Conservation (phyloP, 1,140 invertebrate species). For the Euwallacea similis region DNA sequence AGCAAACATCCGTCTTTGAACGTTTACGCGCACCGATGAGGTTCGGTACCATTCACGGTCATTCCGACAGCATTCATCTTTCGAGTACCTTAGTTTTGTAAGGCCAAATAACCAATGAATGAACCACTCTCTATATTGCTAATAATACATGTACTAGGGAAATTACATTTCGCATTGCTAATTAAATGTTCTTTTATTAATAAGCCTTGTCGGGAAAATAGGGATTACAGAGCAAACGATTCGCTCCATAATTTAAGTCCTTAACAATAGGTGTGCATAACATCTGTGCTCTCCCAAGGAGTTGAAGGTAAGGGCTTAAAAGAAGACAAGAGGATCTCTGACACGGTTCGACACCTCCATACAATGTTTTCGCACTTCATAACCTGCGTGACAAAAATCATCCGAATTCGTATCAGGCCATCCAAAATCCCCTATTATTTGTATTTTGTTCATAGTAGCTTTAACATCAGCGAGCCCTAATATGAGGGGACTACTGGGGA, state of each 20-base stretch:
- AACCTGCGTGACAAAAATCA: background rate
- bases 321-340: background rate
- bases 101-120: too few relatives aligned
- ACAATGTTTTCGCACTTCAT: slow-evolving; percentile 3
- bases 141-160: too few relatives aligned
- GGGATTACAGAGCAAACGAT: background rate
- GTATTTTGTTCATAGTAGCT: slow-evolving; percentile 4
- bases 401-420: background rate
- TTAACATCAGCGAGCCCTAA: background rate
- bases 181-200: background rate
- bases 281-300: slow-evolving; percentile 4
- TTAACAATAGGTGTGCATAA: background rate
- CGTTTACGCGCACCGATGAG: slow-evolving; percentile 19
- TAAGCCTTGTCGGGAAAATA: background rate
- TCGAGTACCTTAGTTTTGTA: slow-evolving; percentile 6
- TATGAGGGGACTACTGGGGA: background rate
- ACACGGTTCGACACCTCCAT: slow-evolving; percentile 1
- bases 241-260: too few relatives aligned
- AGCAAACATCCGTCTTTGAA: slow-evolving; percentile 32
- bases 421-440: slow-evolving; percentile 7
- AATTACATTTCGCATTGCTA: background rate
- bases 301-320: slow-evolving; percentile 1
- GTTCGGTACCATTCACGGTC: slow-evolving; percentile 19
- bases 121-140: too few relatives aligned
- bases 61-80: slow-evolving; percentile 5